These are phyloP conservation scores for Drosophila diplacantha DNA, from an alignment of 2,888 invertebrate genomes.

Conservation along the genomic window DNA sequence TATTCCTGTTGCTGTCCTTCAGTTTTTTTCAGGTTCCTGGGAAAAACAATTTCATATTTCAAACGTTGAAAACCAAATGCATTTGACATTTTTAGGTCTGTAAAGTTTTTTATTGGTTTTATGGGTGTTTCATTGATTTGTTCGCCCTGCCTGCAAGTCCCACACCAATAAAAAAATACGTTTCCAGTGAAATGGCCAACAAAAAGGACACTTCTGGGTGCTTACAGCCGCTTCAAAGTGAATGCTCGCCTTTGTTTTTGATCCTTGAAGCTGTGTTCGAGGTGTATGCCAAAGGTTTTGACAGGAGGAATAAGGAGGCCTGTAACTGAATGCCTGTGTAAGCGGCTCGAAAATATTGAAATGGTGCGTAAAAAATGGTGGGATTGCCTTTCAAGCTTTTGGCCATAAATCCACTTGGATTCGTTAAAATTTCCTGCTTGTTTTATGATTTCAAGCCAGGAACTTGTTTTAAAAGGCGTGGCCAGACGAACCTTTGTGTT, in stretches of 20 bases:
- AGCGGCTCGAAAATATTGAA: constrained; percentile 40
- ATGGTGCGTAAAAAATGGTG: constrained; percentile 39
- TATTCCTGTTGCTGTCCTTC: constrained; percentile 12
- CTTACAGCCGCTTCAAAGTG: constrained; percentile 63
- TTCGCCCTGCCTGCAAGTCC: constrained; percentile 31
- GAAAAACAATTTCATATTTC: constrained; percentile 65
- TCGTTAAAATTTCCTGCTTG: constrained; percentile 5
- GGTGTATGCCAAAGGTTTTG: constrained; percentile 23
- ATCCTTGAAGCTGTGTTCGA: constrained; percentile 43
- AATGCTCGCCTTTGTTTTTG: constrained; percentile 57
- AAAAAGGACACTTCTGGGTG: constrained; percentile 59
- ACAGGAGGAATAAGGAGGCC: constrained; percentile 12
- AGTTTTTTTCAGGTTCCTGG: not conserved
- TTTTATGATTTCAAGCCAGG: constrained; percentile 16
- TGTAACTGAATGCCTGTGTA: constrained; percentile 58
- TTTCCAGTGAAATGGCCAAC: constrained; percentile 18
- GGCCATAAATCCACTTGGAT: constrained; percentile 37
- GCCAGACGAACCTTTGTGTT: not conserved
- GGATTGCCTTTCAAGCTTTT: constrained; percentile 32
- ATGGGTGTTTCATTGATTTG: constrained; percentile 54
- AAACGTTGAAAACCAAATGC: constrained; percentile 59
- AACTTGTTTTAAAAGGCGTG: not conserved
- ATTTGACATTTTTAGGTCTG: constrained; percentile 69
- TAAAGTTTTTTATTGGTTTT: constrained; percentile 62
- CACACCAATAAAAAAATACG: not conserved